Evolutionary conservation across 1,140 invertebrate genomes (phyloP).

Genomic region (Aphis gossypii): DNA sequence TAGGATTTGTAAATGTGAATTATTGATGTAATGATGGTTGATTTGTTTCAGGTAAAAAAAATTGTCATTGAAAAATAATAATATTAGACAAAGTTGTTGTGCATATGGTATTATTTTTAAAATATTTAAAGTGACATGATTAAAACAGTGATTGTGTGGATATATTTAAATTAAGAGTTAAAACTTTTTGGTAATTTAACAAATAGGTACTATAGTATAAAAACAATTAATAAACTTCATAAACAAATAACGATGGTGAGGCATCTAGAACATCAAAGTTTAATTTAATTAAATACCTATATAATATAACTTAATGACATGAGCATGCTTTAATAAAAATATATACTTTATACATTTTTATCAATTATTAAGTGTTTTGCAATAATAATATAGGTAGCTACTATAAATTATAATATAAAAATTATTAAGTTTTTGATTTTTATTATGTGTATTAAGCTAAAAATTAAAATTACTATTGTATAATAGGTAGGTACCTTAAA

Average conservation of each 20-base stretch:
- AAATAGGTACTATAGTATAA: neutral
- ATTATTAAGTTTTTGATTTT: neutral
- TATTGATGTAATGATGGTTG: slow-evolving; percentile 28
- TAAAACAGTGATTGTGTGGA: neutral
- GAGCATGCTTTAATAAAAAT: neutral
- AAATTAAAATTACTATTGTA: neutral
- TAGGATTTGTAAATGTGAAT: slow-evolving; percentile 37
- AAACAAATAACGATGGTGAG: neutral
- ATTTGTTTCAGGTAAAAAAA: slow-evolving; percentile 9
- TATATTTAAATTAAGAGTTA: neutral
- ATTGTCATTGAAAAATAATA: neutral
- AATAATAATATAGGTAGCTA: neutral
- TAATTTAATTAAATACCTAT: neutral
- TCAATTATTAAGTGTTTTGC: neutral
- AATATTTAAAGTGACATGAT: neutral
- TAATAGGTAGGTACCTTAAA: too few relatives aligned
- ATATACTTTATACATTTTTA: neutral
- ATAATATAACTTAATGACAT: neutral
- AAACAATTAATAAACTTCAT: neutral
- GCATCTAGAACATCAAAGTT: neutral
- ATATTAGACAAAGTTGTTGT: neutral
- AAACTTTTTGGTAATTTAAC: neutral
- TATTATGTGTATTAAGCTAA: neutral
- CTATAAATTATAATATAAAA: neutral
- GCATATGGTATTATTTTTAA: neutral